phyloP scores from a whole-genome alignment of 2,888 invertebrate species.

The Octonoba sinensis region DNA sequence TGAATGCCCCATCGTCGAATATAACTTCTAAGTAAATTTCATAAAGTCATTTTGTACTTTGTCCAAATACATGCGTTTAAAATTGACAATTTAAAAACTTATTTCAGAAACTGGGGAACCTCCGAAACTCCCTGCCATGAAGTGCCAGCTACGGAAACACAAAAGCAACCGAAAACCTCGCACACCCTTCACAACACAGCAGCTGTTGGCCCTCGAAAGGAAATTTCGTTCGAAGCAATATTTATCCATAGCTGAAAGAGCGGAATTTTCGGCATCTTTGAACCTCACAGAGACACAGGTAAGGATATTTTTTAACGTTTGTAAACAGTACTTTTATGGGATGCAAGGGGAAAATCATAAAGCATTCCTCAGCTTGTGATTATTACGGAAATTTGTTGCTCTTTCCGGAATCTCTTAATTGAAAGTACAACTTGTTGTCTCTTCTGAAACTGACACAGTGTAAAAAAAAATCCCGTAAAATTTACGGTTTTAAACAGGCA shows the following conservation, averaged over 20 bases:
- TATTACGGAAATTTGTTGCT: too few species aligned
- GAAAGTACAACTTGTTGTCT: too few species aligned
- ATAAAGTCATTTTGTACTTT: too few species aligned
- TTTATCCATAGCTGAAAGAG: slow-evolving; percentile 92
- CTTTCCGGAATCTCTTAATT: too few species aligned
- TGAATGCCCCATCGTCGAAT: too few species aligned
- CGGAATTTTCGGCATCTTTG: slow-evolving; percentile 91
- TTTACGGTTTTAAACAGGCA: too few species aligned
- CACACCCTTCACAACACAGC: slow-evolving; percentile 96
- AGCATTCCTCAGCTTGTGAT: too few species aligned
- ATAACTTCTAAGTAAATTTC: too few species aligned
- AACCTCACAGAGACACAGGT: slow-evolving; percentile 91
- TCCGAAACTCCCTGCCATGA: slow-evolving; percentile 67
- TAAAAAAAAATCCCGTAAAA: too few species aligned
- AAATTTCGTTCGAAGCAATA: slow-evolving; percentile 96
- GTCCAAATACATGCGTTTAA: background rate
- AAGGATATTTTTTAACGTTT: slow-evolving; percentile 72
- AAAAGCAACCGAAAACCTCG: slow-evolving; percentile 95
- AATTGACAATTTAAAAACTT: background rate
- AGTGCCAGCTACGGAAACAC: slow-evolving; percentile 84
- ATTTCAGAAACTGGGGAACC: slow-evolving; percentile 63
- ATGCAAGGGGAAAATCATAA: too few species aligned
- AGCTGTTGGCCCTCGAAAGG: slow-evolving; percentile 89
- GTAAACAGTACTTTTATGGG: too few species aligned
- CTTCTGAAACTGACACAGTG: too few species aligned